A percentile compares a stretch with the other conserved stretches of the same genome.
These are phyloP conservation scores for Irena cyanogastra DNA, from an alignment of 2,113 vertebrate genomes.

Conservation along the genomic window DNA sequence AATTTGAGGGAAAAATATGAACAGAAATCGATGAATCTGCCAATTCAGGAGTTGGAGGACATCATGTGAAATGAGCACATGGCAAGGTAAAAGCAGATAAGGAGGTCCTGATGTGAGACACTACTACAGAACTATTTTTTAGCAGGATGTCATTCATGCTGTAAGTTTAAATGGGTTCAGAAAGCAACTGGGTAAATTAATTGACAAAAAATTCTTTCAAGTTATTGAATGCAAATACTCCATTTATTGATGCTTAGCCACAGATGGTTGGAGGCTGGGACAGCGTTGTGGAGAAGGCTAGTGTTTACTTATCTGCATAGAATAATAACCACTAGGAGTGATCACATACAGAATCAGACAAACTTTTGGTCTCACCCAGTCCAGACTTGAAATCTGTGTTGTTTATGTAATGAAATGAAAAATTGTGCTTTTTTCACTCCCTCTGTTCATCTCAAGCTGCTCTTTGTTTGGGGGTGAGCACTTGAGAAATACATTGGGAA, in stretches of 20 bases:
- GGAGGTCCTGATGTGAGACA: not conserved
- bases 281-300: not conserved
- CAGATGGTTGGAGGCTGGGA: not conserved
- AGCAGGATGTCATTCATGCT: not conserved
- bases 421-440: accelerated
- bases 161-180: not conserved
- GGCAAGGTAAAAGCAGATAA: not conserved
- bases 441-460: not conserved
- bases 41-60: not conserved
- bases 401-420: not conserved
- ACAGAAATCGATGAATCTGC: not conserved
- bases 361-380: not conserved
- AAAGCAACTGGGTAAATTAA: not conserved
- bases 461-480: not conserved
- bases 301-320: not conserved
- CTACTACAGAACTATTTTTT: not conserved
- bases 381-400: not conserved
- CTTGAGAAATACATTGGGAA: not conserved
- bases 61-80: not conserved
- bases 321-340: not conserved
- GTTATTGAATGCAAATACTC: not conserved
- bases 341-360: not conserved
- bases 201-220: not conserved
- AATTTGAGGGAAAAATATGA: not conserved
- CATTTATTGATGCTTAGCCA: not conserved